Percentiles rank a stretch among this genome's conserved stretches.
Evolutionary conservation across 2,797 vertebrate genomes (phyloP).

Genomic region (Phalloptychus januarius): DNA sequence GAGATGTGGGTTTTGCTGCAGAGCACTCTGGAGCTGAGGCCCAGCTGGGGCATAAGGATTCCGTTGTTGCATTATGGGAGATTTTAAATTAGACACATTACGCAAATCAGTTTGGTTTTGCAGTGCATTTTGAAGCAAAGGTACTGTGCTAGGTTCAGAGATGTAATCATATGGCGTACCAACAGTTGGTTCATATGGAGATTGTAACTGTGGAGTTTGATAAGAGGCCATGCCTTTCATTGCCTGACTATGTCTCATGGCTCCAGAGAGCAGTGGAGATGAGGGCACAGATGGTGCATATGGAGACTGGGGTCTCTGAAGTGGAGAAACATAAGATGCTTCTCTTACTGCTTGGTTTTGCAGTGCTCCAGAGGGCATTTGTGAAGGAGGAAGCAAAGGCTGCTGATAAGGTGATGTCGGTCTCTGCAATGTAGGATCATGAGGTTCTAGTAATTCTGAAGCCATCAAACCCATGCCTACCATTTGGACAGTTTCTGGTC

Average conservation of each 20-base stretch:
- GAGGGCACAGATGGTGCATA: conserved; percentile 66
- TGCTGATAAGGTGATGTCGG: conserved; percentile 57
- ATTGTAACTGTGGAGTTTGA: conserved; percentile 57
- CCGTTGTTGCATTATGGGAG: conserved; percentile 63
- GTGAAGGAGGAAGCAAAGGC: conserved; percentile 54
- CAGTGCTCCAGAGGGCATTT: conserved; percentile 65
- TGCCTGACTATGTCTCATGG: conserved; percentile 71
- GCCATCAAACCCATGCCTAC: conserved; percentile 46
- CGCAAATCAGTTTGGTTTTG: conserved; percentile 70
- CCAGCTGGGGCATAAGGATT: conserved; percentile 58
- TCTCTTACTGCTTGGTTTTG: conserved; percentile 70
- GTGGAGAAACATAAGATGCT: conserved; percentile 64
- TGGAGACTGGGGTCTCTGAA: conserved; percentile 66
- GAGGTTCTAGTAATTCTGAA: conserved; percentile 42
- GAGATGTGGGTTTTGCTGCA: conserved; percentile 71
- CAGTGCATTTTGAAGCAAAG: conserved; percentile 77
- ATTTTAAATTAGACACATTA: conserved; percentile 68
- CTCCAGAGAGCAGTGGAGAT: conserved; percentile 75
- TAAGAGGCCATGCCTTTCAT: conserved; percentile 70
- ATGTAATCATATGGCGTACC: conserved; percentile 77
- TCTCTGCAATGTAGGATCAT: conserved; percentile 47
- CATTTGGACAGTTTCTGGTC: conserved; percentile 42
- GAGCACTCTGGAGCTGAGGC: conserved; percentile 68
- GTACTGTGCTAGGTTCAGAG: conserved; percentile 73
- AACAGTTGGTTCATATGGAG: conserved; percentile 73